phyloP scores from a whole-genome alignment of 2,113 vertebrate species.

The Heterotis niloticus region DNA sequence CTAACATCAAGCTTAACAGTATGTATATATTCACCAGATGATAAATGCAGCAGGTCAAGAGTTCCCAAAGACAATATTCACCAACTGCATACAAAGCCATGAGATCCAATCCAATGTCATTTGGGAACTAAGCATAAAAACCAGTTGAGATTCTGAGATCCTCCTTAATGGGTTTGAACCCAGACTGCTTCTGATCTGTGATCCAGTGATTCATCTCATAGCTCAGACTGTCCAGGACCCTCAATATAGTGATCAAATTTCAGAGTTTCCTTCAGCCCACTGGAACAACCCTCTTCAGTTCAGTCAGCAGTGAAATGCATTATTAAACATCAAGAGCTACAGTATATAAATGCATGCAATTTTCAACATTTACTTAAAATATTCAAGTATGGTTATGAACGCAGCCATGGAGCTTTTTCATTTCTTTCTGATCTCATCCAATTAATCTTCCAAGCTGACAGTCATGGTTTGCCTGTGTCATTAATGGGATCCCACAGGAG shows the following conservation, averaged over 20 bases:
- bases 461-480: not conserved
- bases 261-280: not conserved
- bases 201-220: too few relatives aligned
- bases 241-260: not conserved
- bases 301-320: not conserved
- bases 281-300: not conserved
- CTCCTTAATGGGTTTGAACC: too few relatives aligned
- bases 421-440: not conserved
- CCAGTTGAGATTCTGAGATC: too few relatives aligned
- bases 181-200: too few relatives aligned
- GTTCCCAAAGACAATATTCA: too few relatives aligned
- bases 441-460: not conserved
- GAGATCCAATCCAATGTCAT: too few relatives aligned
- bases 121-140: too few relatives aligned
- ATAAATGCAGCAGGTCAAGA: too few relatives aligned
- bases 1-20: too few relatives aligned
- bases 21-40: too few relatives aligned
- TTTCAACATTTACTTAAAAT: not conserved
- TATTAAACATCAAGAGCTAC: not conserved
- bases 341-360: not conserved
- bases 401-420: not conserved
- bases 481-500: slow-evolving; percentile 54
- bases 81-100: too few relatives aligned
- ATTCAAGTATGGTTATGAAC: not conserved
- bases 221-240: too few relatives aligned